Conservation (phyloP, 1,140 invertebrate genomes). For the Platorchestia sp. region DNA sequence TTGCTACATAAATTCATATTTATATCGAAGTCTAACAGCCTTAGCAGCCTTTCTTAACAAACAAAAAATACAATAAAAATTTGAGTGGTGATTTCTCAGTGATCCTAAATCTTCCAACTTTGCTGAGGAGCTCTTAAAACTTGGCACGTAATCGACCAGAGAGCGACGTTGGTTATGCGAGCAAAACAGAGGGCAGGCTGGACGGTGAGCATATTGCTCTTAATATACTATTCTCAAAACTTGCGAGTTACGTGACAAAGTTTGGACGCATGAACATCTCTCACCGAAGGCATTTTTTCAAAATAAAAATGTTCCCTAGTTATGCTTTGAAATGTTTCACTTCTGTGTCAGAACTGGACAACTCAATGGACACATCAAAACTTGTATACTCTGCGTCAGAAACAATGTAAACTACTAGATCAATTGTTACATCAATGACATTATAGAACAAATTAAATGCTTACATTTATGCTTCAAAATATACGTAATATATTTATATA, state of each 20-base stretch:
- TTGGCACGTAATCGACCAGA: constrained; percentile 27
- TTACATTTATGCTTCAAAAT: too few species aligned
- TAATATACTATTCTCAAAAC: background rate
- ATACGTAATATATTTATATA: too few species aligned
- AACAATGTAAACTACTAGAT: too few species aligned
- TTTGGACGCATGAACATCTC: background rate
- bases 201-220: background rate
- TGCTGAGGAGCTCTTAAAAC: constrained; percentile 21
- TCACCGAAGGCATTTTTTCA: background rate
- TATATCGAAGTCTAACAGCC: background rate
- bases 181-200: background rate
- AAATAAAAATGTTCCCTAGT: background rate
- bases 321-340: background rate
- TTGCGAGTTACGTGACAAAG: background rate
- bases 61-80: constrained; percentile 17
- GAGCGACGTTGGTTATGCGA: constrained; percentile 33
- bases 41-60: background rate
- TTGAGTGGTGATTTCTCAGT: background rate
- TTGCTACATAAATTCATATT: background rate
- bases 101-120: constrained; percentile 48
- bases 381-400: too few species aligned
- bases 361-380: too few species aligned
- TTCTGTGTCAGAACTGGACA: too few species aligned
- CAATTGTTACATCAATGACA: too few species aligned
- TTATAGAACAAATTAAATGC: too few species aligned